Conservation (phyloP, 2,113 vertebrate genomes). For the Oryzias javanicus region DNA sequence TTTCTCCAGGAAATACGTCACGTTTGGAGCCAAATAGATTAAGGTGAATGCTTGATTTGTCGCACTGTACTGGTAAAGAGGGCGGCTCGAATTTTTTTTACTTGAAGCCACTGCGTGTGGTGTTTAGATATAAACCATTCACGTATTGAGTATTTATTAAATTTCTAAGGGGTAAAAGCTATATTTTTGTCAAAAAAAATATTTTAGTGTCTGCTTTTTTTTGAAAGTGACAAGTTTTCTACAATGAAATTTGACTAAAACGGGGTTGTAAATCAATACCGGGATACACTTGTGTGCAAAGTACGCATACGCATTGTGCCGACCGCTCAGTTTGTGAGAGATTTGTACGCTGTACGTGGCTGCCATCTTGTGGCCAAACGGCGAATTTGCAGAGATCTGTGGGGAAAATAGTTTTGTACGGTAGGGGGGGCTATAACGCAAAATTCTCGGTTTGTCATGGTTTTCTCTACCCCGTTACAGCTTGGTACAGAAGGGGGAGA, state of each 20-base stretch:
- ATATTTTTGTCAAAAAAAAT: no score
- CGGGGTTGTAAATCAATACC: not conserved
- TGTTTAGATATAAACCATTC: no score
- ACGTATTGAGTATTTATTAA: no score
- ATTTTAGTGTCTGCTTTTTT: no score
- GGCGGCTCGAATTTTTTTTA: constrained; percentile 12
- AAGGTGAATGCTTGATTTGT: constrained; percentile 35
- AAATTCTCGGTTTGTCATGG: constrained; percentile 1
- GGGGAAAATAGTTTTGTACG: not conserved
- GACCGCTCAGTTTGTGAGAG: not conserved
- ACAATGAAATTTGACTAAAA: no score
- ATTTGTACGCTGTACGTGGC: constrained; percentile 9
- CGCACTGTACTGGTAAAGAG: not conserved
- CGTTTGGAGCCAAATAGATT: constrained; percentile 20
- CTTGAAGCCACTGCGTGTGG: not conserved
- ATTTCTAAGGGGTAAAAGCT: no score
- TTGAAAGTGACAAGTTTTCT: no score
- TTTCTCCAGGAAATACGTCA: constrained; percentile 80
- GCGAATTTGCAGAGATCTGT: not conserved
- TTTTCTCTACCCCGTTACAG: constrained; percentile 39
- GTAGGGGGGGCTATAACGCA: constrained; percentile 60
- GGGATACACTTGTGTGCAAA: constrained; percentile 7
- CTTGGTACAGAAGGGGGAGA: constrained; percentile 33
- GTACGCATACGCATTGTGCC: not conserved
- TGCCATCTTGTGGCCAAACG: constrained; percentile 53